These are phyloP conservation scores for Xiphias gladius DNA, from an alignment of 2,113 vertebrate genomes.

Conservation along the genomic window DNA sequence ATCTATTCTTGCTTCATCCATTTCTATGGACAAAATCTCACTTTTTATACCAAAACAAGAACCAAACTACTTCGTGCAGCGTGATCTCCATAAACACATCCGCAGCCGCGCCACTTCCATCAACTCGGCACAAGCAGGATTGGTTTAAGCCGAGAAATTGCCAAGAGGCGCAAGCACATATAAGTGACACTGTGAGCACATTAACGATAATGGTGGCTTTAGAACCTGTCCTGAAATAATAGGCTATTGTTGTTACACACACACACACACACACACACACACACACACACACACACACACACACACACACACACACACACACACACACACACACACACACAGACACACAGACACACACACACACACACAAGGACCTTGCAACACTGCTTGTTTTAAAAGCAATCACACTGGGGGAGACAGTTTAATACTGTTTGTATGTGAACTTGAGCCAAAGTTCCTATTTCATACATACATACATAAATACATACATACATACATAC, in stretches of 20 bases:
- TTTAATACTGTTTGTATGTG: conserved; percentile 1
- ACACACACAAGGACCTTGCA: not conserved
- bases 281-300: not conserved
- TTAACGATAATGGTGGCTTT: conserved; percentile 10
- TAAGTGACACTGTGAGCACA: conserved; percentile 23
- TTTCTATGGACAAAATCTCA: conserved; percentile 9
- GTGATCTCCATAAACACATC: conserved; percentile 21
- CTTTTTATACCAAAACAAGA: conserved; percentile 7
- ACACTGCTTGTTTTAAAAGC: not conserved
- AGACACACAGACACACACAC: not conserved
- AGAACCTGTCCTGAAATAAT: conserved; percentile 33
- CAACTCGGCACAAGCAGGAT: not conserved
- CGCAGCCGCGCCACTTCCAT: conserved; percentile 16
- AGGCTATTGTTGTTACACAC: not conserved
- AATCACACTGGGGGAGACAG: conserved; percentile 6
- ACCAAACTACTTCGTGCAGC: not conserved
- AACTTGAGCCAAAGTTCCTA: not conserved
- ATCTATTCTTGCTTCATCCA: not conserved
- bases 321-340: not conserved
- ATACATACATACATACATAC: not conserved
- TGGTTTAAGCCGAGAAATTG: conserved; percentile 22
- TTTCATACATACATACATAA: too few species aligned
- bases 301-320: too few species aligned
- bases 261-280: too few species aligned
- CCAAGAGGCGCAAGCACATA: conserved; percentile 1